phyloP scores from a whole-genome alignment of 2,113 vertebrate species.

The Capreolus pygargus region DNA sequence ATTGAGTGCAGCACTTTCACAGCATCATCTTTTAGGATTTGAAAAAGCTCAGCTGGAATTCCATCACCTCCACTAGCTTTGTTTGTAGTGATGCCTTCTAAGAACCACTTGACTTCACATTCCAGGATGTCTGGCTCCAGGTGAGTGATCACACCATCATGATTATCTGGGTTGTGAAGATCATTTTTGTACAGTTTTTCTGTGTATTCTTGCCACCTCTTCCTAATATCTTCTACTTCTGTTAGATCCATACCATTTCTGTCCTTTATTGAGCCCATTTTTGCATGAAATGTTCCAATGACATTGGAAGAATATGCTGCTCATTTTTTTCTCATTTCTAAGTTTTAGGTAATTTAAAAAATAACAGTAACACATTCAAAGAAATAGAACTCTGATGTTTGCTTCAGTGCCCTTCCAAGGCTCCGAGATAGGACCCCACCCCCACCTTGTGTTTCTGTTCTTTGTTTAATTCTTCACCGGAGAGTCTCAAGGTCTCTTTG shows the following conservation, averaged over 20 bases:
- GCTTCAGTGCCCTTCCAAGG: neutral
- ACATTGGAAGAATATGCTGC: neutral
- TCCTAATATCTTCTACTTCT: neutral
- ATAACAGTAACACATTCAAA: neutral
- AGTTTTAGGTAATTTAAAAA: slow-evolving; percentile 20
- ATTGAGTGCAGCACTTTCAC: neutral
- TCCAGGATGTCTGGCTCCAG: neutral
- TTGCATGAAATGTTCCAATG: neutral
- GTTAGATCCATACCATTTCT: neutral
- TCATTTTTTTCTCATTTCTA: neutral
- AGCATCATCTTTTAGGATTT: neutral
- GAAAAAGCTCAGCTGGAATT: neutral
- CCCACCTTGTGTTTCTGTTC: neutral
- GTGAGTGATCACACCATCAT: neutral
- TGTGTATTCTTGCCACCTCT: neutral
- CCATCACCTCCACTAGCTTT: neutral
- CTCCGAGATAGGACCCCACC: neutral
- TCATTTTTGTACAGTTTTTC: neutral
- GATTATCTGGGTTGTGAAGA: neutral
- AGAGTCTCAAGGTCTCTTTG: neutral
- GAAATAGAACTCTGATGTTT: neutral
- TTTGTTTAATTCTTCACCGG: neutral
- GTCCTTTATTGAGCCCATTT: neutral
- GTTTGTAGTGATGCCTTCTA: fast-evolving
- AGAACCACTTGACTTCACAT: neutral